Conservation (phyloP, 1,140 invertebrate species). For the Proctacanthus coquilletti region DNA sequence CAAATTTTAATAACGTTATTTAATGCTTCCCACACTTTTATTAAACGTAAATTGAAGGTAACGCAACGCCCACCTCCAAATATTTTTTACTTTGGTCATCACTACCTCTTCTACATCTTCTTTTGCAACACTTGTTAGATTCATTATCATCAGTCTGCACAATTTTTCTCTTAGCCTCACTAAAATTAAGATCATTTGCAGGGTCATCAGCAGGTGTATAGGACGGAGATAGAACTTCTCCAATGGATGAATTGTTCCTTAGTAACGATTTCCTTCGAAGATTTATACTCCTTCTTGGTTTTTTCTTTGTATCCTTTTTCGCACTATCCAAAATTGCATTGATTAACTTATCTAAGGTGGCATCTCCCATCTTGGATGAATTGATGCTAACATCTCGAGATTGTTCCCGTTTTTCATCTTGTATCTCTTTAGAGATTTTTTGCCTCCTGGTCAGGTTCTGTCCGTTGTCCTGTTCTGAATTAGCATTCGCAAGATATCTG, state of each 20-base stretch:
- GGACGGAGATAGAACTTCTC: background rate
- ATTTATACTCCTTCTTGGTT: background rate
- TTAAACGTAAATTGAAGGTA: background rate
- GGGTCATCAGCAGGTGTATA: slow-evolving; percentile 7
- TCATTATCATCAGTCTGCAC: too few species aligned
- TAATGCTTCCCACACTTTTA: too few species aligned
- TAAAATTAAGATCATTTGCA: slow-evolving; percentile 6
- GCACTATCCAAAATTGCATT: slow-evolving; percentile 4
- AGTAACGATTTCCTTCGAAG: background rate
- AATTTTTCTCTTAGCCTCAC: background rate
- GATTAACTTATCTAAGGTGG: slow-evolving; percentile 3
- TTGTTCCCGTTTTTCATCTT: background rate
- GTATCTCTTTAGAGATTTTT: background rate
- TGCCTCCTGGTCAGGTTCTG: background rate
- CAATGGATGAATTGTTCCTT: background rate
- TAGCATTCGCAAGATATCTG: background rate
- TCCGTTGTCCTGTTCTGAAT: too few species aligned
- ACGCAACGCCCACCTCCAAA: background rate
- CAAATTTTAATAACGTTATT: background rate
- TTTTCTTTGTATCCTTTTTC: background rate
- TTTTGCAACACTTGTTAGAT: too few species aligned
- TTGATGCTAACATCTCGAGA: background rate
- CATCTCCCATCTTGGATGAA: background rate
- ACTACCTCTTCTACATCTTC: too few species aligned
- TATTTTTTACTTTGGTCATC: too few species aligned